These are phyloP conservation scores for Umimayanthus kanabou DNA, from an alignment of 92 coral and sea anemone species.

Conservation along the genomic window DNA sequence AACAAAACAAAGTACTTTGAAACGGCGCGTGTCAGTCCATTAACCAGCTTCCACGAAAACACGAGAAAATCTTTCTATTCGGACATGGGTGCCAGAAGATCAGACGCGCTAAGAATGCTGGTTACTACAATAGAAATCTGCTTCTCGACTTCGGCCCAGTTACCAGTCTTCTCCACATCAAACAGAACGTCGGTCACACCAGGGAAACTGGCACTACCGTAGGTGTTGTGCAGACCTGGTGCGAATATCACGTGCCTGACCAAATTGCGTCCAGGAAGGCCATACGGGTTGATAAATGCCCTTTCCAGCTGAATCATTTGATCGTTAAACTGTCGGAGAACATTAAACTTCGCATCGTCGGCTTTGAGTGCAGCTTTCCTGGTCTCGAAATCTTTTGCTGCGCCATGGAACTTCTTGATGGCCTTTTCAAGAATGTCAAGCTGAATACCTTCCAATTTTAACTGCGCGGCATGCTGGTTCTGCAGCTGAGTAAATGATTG, in stretches of 20 bases:
- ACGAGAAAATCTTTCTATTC: background rate
- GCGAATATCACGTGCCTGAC: constrained; percentile 75
- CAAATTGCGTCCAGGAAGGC: constrained; percentile 67
- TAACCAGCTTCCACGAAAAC: too few species aligned
- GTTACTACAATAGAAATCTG: constrained; percentile 71
- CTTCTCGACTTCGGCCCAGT: constrained; percentile 68
- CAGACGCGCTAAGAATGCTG: constrained; percentile 60
- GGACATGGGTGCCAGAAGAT: constrained; percentile 47
- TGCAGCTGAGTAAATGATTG: constrained; percentile 42
- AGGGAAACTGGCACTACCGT: constrained; percentile 77
- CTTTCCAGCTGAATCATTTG: constrained; percentile 73
- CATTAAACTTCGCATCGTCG: constrained; percentile 40
- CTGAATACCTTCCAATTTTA: constrained; percentile 31
- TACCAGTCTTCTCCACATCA: constrained; percentile 54
- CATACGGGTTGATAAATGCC: constrained; percentile 74
- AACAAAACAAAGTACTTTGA: background rate
- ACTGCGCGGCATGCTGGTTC: constrained; percentile 24
- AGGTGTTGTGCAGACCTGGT: constrained; percentile 59
- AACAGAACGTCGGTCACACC: constrained; percentile 70
- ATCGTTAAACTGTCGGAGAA: constrained; percentile 65
- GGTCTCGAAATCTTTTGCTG: constrained; percentile 57
- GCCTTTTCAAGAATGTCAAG: constrained; percentile 53
- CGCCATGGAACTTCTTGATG: constrained; percentile 53
- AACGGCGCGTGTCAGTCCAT: background rate
- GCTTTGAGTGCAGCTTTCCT: constrained; percentile 35